These are phyloP conservation scores for Notothenia rossii DNA, from an alignment of 2,113 vertebrate species.

Conservation along the genomic window DNA sequence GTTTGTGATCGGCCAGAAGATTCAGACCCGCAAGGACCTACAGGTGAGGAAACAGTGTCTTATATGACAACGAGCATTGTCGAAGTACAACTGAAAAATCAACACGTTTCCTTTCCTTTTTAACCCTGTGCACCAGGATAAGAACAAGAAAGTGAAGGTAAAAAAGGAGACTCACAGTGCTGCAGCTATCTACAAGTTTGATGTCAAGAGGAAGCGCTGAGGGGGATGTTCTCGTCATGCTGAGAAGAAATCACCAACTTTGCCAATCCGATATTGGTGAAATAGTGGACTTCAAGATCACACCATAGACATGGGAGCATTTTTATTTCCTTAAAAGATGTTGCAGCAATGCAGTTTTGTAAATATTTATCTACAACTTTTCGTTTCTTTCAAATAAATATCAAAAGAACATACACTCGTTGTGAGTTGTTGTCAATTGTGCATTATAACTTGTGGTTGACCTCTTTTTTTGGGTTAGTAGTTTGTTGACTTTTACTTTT, in stretches of 20 bases:
- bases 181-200: constrained; percentile 95
- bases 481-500: neutral
- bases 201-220: constrained; percentile 91
- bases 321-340: neutral
- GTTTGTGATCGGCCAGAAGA: constrained; percentile 94
- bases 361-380: constrained; percentile 44
- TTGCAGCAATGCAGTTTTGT: constrained; percentile 44
- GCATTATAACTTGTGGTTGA: neutral
- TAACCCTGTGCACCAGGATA: constrained; percentile 86
- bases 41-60: constrained; percentile 83
- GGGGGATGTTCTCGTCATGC: no score
- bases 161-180: constrained; percentile 88
- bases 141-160: constrained; percentile 91
- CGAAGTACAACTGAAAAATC: neutral
- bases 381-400: constrained; percentile 57
- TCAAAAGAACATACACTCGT: neutral
- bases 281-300: constrained; percentile 11
- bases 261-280: neutral
- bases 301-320: neutral
- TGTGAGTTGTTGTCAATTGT: constrained; percentile 19
- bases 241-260: neutral
- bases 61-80: neutral
- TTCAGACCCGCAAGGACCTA: constrained; percentile 95
- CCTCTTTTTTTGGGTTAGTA: neutral
- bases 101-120: constrained; percentile 20